Conservation (phyloP, 2,888 invertebrate genomes). For the Aproaerema taeniolella region DNA sequence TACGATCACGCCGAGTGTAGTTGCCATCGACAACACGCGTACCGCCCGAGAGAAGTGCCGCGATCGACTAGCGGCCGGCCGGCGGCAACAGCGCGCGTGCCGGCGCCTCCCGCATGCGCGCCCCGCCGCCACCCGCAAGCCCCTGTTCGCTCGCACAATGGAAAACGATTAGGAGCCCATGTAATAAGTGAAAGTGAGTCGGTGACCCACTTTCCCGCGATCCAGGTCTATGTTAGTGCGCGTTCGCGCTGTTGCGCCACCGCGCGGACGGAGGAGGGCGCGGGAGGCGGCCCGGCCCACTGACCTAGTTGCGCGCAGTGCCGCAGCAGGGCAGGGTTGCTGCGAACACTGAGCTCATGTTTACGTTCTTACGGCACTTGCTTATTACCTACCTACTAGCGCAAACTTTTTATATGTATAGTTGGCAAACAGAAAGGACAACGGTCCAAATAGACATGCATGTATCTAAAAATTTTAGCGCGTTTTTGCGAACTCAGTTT, state of each 20-base stretch:
- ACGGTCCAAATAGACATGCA: too few relatives aligned
- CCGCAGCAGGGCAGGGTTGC: conserved; percentile 79
- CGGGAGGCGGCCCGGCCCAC: conserved; percentile 87
- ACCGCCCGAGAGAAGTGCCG: conserved; percentile 57
- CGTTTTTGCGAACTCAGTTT: too few relatives aligned
- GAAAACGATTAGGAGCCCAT: conserved; percentile 86
- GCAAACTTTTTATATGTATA: too few relatives aligned
- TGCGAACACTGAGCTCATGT: conserved; percentile 64
- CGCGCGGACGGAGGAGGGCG: conserved; percentile 70
- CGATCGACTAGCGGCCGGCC: conserved; percentile 74
- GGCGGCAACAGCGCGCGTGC: conserved; percentile 70
- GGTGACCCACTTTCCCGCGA: conserved; percentile 94
- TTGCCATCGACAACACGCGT: conserved; percentile 48
- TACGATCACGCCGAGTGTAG: conserved; percentile 57
- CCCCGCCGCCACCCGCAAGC: conserved; percentile 67
- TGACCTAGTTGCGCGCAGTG: conserved; percentile 87
- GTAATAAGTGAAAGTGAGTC: conserved; percentile 93
- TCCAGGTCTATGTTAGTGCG: conserved; percentile 94
- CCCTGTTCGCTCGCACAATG: conserved; percentile 80
- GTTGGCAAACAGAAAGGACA: too few relatives aligned
- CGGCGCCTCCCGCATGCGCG: conserved; percentile 75
- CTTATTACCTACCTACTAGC: too few relatives aligned
- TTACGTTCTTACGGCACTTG: conserved; percentile 61
- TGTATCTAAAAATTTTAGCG: too few relatives aligned
- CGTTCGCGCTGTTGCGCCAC: conserved; percentile 75